Percentiles rank a stretch among this genome's conserved stretches.
phyloP scores from a whole-genome alignment of 2,888 invertebrate genomes.

The Phaedon cochleariae region DNA sequence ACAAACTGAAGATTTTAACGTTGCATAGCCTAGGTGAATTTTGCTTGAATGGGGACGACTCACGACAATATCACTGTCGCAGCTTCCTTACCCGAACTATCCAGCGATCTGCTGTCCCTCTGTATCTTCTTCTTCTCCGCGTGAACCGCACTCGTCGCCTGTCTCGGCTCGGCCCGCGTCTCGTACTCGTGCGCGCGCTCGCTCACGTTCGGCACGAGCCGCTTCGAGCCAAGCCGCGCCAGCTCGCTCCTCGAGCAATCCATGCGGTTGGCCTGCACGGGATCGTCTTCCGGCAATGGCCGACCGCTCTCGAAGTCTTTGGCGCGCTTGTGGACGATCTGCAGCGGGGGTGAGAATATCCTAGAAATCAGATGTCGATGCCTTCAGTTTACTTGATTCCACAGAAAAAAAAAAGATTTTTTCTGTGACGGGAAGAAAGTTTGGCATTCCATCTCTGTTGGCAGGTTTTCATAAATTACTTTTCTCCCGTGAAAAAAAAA shows the following conservation, averaged over 20 bases:
- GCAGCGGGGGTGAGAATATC: conserved; percentile 62
- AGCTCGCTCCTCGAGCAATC: conserved; percentile 75
- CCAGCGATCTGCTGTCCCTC: conserved; percentile 66
- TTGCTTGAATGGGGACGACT: too few species aligned
- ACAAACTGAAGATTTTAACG: too few species aligned
- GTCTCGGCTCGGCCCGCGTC: conserved; percentile 62
- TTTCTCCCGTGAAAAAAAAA: background rate
- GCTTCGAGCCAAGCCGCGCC: conserved; percentile 69
- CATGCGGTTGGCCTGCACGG: conserved; percentile 69
- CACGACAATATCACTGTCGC: too few species aligned
- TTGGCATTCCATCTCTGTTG: too few species aligned
- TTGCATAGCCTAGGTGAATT: too few species aligned
- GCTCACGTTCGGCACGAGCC: conserved; percentile 79
- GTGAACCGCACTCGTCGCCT: conserved; percentile 48
- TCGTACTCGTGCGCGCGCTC: conserved; percentile 78
- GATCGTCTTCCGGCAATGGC: conserved; percentile 66
- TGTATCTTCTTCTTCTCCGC: conserved; percentile 54
- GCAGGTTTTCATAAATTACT: background rate
- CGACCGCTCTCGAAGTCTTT: conserved; percentile 77
- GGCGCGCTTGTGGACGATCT: conserved; percentile 77
- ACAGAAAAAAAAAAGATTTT: background rate
- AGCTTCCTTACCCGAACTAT: conserved; percentile 62
- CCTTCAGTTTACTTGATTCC: too few species aligned
- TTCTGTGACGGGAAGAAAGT: too few species aligned
- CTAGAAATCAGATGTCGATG: conserved; percentile 44